Evolutionary conservation across 2,888 invertebrate species (phyloP).

Genomic region (Argynnis bischoffii): DNA sequence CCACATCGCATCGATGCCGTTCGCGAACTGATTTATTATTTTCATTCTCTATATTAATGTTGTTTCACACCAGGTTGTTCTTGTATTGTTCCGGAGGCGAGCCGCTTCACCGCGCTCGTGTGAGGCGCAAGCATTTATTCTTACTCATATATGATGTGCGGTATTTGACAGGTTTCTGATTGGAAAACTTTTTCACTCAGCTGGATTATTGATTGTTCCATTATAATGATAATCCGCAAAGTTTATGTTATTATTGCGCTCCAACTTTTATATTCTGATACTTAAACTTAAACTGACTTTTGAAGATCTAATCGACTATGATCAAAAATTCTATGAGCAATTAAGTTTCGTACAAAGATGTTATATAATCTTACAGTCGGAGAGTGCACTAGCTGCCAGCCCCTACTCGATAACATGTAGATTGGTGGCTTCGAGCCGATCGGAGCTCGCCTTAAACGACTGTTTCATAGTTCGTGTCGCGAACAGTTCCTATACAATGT

Average conservation of each 20-base stretch:
- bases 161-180: conserved; percentile 29
- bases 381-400: no score
- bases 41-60: conserved; percentile 41
- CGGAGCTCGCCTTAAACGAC: not conserved
- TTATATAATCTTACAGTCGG: not conserved
- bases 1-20: conserved; percentile 36
- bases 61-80: conserved; percentile 26
- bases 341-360: not conserved
- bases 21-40: conserved; percentile 40
- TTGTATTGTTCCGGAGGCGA: not conserved
- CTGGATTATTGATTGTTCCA: conserved; percentile 31
- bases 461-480: conserved; percentile 9
- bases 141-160: conserved; percentile 15
- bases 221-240: conserved; percentile 3
- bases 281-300: no score
- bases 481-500: not conserved
- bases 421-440: not conserved
- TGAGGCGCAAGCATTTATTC: conserved; percentile 8
- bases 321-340: conserved; percentile 1
- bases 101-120: not conserved
- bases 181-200: conserved; percentile 32
- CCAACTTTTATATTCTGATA: not conserved
- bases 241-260: not conserved
- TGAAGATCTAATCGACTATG: not conserved
- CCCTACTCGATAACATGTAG: not conserved